Evolutionary conservation across 2,888 invertebrate species (phyloP), one percentile per base, ranked within the genome.

Genomic region (Ormyrus nitidulus): DNA sequence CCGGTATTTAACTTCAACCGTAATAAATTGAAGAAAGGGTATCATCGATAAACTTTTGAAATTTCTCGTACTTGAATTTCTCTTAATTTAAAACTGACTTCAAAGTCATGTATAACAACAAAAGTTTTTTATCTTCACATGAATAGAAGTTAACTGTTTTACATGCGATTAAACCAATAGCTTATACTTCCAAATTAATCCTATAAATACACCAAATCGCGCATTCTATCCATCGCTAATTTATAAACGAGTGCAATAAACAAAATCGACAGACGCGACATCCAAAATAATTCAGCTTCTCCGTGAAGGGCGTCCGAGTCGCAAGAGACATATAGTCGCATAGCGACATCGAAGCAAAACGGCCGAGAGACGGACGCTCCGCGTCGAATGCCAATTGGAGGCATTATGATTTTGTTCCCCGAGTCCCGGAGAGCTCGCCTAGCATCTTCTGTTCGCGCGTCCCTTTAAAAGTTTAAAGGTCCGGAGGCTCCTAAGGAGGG

Each of bases 391-490:
- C 53, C 69, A 74, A 74, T 69, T 49, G 19, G 19, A 2, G 19
- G 19, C 19, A 19, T 19, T 19, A 19, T 19, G 19, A 19, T 19
- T 19, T 19, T 2, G 19, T 19, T 19, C 19, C 19, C 19, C 1
- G 19, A 19, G 19, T 19, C n/a, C 66, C 6, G n/a, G n/a, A 10
- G 11, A 34, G 54, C 11, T 10, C 19, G 46, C 19, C 19, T 34
- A 49, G 54, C 46, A n/a, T n/a, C 19, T 62, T 77, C 69, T 64
- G 34, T 59, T 48, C 34, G 13, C 49, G 62, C 49, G 84, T 83
- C 85, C 85, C 85, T 86, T 86, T 86, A 85, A 86, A 77, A 85
- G 68, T 86, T 86, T 86, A 86, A 86, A 86, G 84, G 84, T 83
- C 85, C 84, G 66, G 64, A n/a, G 19, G 51, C 46, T 44, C 19